A percentile compares a stretch with the other conserved stretches of the same genome.
Conservation (phyloP, 2,113 vertebrate genomes). For the Cyprinodon variegatus region DNA sequence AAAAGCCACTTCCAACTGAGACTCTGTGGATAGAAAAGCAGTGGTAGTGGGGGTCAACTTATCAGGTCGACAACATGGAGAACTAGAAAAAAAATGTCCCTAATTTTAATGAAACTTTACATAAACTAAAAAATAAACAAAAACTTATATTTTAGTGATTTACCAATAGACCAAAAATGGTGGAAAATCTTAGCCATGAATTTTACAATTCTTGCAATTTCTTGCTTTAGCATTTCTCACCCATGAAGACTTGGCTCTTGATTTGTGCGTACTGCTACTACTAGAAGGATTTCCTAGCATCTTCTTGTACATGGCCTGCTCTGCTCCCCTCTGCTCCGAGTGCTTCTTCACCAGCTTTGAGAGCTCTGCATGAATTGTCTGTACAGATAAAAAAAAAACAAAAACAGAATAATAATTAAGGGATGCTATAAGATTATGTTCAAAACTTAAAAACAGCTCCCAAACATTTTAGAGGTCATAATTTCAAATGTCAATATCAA, state of each 20-base stretch:
- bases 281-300: constrained; percentile 89
- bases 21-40: constrained; percentile 66
- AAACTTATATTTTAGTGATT: not conserved
- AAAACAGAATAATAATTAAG: not conserved
- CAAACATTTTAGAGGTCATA: not conserved
- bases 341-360: constrained; percentile 95
- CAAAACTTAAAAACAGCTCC: not conserved
- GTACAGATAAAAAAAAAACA: constrained; percentile 37
- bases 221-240: constrained; percentile 76
- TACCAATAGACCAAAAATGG: too few relatives aligned
- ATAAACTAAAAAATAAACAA: not conserved
- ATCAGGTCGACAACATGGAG: not conserved
- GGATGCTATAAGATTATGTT: not conserved
- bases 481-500: not conserved
- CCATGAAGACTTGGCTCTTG: constrained; percentile 85
- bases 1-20: constrained; percentile 97
- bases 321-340: constrained; percentile 87
- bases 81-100: not conserved
- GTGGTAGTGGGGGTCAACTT: not conserved
- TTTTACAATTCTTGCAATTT: not conserved
- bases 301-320: constrained; percentile 96
- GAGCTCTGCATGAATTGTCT: constrained; percentile 94
- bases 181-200: too few relatives aligned
- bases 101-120: not conserved
- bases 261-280: constrained; percentile 67